Percentiles rank a stretch among this genome's conserved stretches.
phyloP scores from a whole-genome alignment of 2,888 invertebrate genomes.

The Parnassius smintheus region DNA sequence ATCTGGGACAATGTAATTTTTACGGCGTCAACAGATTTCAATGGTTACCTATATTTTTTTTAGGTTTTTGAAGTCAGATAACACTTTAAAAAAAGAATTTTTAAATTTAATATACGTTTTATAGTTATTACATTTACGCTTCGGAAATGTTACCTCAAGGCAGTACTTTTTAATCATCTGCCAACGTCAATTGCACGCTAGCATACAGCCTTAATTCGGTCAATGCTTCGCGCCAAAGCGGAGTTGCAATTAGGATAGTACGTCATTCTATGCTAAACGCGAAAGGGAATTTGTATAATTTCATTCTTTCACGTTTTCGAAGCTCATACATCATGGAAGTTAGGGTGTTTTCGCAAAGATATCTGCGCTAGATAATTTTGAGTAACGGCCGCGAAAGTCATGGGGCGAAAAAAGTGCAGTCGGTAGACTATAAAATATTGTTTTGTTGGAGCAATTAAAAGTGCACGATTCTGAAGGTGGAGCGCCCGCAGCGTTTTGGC shows the following conservation, averaged over 20 bases:
- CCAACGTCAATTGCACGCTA: constrained; percentile 1
- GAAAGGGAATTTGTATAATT: constrained; percentile 5
- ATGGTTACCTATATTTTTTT: no score
- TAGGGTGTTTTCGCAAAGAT: constrained; percentile 56
- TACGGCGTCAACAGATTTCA: no score
- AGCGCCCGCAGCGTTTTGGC: constrained; percentile 32
- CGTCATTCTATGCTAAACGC: constrained; percentile 2
- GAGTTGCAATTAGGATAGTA: neutral
- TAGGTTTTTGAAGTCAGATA: no score
- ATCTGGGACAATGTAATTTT: no score
- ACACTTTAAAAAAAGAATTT: no score
- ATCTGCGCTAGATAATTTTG: constrained; percentile 77
- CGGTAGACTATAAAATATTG: constrained; percentile 69
- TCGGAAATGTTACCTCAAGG: neutral
- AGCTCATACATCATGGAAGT: constrained; percentile 61
- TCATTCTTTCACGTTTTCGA: constrained; percentile 56
- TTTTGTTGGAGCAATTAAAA: constrained; percentile 74
- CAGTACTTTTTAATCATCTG: constrained; percentile 2
- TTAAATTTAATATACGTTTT: no score
- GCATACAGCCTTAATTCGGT: neutral
- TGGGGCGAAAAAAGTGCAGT: constrained; percentile 60
- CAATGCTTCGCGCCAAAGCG: constrained; percentile 4
- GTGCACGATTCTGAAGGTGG: constrained; percentile 36
- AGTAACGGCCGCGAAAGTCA: constrained; percentile 61
- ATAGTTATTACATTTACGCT: neutral